phyloP scores from a whole-genome alignment of 2,888 invertebrate genomes.

The Rotaria macrura region DNA sequence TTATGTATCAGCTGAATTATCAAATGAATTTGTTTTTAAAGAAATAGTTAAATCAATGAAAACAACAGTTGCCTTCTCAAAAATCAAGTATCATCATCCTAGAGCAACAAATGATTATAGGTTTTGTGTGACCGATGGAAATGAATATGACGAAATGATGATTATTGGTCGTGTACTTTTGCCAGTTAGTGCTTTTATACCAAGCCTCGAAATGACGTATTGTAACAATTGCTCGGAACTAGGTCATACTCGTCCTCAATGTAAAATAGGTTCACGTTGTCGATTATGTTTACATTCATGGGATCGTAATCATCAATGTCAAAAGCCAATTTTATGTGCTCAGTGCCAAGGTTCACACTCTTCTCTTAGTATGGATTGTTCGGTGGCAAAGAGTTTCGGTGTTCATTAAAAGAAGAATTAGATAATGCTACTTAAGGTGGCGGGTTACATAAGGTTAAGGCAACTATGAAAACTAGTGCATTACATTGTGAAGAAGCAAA shows the following conservation, averaged over 20 bases:
- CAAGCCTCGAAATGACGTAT: background rate
- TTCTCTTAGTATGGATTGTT: too few species aligned
- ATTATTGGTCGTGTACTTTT: background rate
- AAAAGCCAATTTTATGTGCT: too few species aligned
- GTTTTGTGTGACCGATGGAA: too few species aligned
- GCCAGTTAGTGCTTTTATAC: background rate
- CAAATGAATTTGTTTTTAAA: background rate
- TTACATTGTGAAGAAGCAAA: too few species aligned
- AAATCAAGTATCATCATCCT: background rate
- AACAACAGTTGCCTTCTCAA: background rate
- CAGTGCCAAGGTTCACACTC: too few species aligned
- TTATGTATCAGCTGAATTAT: background rate
- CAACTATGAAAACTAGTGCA: too few species aligned
- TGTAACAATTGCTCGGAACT: background rate
- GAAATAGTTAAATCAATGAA: background rate
- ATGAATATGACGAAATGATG: too few species aligned
- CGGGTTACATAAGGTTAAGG: too few species aligned
- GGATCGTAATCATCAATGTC: background rate
- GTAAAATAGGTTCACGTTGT: background rate
- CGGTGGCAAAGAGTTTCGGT: too few species aligned
- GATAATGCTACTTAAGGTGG: too few species aligned
- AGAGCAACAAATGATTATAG: too few species aligned
- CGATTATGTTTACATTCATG: background rate
- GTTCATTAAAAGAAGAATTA: too few species aligned
- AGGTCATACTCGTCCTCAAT: background rate